These are phyloP conservation scores for Tetranychus urticae DNA, from an alignment of 1,140 invertebrate genomes.

Conservation along the genomic window DNA sequence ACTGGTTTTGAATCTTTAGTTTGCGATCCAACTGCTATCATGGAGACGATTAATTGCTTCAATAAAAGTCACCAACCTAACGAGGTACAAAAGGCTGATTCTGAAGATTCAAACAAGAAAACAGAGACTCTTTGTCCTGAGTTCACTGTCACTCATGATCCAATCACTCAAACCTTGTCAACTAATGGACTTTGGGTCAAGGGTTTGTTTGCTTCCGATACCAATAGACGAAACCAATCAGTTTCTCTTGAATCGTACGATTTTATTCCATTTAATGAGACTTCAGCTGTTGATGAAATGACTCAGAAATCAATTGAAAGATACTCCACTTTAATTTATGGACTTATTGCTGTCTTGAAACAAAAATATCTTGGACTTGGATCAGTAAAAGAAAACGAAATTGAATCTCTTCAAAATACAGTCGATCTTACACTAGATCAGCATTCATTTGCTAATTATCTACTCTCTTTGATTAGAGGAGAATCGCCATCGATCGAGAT, in stretches of 20 bases:
- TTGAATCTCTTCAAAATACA: not conserved
- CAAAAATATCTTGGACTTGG: not conserved
- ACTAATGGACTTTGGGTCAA: not conserved
- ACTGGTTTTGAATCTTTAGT: slow-evolving; percentile 53
- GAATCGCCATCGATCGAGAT: not conserved
- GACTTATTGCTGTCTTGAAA: not conserved
- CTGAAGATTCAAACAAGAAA: not conserved
- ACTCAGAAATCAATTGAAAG: not conserved
- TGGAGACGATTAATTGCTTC: slow-evolving; percentile 5
- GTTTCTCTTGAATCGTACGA: not conserved
- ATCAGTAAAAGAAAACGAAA: not conserved
- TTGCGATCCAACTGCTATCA: slow-evolving; percentile 1
- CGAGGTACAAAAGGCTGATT: not conserved
- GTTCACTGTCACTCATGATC: not conserved
- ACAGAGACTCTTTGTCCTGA: not conserved
- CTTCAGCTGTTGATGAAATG: not conserved
- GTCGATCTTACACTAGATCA: not conserved
- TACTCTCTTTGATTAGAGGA: not conserved
- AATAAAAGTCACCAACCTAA: not conserved
- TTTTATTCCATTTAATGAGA: not conserved
- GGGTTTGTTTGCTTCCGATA: not conserved
- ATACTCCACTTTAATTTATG: not conserved
- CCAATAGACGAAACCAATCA: not conserved
- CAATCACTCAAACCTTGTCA: not conserved
- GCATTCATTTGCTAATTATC: not conserved